phyloP scores from a whole-genome alignment of 2,888 invertebrate species.

The Cylindroiulus punctatus region DNA sequence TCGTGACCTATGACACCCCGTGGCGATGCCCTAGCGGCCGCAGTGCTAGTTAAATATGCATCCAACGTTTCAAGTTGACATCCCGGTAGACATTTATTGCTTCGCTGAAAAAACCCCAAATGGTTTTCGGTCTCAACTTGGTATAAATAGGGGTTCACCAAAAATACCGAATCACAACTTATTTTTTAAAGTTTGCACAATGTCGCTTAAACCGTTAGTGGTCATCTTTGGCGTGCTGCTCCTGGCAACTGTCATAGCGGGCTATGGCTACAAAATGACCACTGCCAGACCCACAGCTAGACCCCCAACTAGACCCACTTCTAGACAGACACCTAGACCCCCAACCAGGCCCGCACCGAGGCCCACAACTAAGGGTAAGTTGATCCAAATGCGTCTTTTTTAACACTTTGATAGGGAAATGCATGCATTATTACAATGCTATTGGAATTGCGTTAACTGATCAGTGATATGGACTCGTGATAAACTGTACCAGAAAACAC shows the following conservation, averaged over 20 bases:
- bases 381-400: neutral
- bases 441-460: no score
- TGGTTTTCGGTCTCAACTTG: neutral
- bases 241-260: neutral
- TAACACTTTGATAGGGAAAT: neutral
- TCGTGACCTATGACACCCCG: neutral
- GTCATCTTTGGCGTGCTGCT: neutral
- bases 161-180: neutral
- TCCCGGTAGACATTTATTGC: neutral
- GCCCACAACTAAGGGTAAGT: neutral
- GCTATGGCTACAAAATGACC: neutral
- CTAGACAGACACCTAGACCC: no score
- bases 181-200: neutral
- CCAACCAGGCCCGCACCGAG: neutral
- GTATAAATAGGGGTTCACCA: neutral
- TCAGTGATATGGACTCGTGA: no score
- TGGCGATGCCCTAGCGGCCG: neutral
- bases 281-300: neutral
- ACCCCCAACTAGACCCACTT: neutral
- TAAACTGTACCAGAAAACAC: no score
- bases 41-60: neutral
- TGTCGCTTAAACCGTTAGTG: neutral
- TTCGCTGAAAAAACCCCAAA: neutral
- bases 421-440: neutral
- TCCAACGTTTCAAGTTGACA: slow-evolving; percentile 21